Evolutionary conservation across 1,140 invertebrate species (phyloP), one percentile per base, ranked within the genome.

Genomic region (Palaemon carinicauda): DNA sequence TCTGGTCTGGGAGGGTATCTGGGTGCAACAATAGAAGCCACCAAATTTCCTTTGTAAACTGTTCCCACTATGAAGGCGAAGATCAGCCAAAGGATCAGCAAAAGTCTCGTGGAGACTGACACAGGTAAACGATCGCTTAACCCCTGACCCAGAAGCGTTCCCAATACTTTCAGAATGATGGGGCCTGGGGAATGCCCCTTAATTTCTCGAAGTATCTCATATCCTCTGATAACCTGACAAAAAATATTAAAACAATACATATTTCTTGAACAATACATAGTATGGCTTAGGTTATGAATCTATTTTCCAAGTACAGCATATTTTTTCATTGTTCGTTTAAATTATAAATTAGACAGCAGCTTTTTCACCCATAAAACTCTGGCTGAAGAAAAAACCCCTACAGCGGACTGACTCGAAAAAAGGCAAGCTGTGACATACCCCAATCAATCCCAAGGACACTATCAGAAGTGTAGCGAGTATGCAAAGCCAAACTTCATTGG

Each of bases 11-110:
- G 78, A 1, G 78, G 78, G 53, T 80, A 80, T 31, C 56, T 80
- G 53, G 78, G 78, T 53, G 56, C 51, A 12, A 53, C 56, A 53
- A 80, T 52, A 31, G 14, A 53, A 53, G 78, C 78, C 10, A 53
- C 56, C 51, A 80, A 53, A 24, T 80, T 80, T 24, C 78, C 33
- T 19, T 53, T 51, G 50, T 80, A 80, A 21, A 56, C 51, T 27
- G 78, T 80, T 29, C 78, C 78, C 78, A 60, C 53, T 10, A 80
- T n/a, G 78, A 80, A 80, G 53, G 78, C 52, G 78, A 80, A 80
- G 53, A 80, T 21, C 7, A 80, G 27, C 78, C 78, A 80, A 0
- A 53, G n/a, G 14, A 53, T 15, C 12, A 80, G 3, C 10, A 51
- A 27, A 21, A 80, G 15, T 7, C 78, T 21, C n/a, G 51, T 60